Percentiles rank a stretch among this genome's conserved stretches.
Conservation (phyloP, 2,888 invertebrate genomes). For the Platerodrilus igneus region DNA sequence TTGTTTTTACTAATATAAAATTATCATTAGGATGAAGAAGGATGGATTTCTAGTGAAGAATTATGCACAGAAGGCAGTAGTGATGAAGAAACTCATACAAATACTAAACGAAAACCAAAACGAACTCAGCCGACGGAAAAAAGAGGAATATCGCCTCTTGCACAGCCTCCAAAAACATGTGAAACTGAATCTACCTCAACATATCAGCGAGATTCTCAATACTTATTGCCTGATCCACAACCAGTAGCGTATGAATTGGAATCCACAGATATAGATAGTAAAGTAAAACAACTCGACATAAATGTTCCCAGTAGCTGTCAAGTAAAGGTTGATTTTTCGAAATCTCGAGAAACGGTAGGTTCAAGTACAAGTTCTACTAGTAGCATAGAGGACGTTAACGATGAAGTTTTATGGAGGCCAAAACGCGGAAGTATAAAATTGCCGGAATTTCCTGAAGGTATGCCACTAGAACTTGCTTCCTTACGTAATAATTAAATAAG, state of each 20-base stretch:
- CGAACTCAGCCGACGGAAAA: conserved; percentile 12
- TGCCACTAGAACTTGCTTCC: conserved; percentile 16
- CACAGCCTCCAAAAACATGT: conserved; percentile 10
- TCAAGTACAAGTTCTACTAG: not conserved
- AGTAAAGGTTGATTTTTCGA: conserved; percentile 1
- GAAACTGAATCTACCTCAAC: conserved; percentile 13
- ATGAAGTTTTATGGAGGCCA: conserved; percentile 40
- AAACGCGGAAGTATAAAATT: conserved; percentile 46
- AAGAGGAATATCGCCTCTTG: conserved; percentile 19
- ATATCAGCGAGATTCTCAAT: conserved; percentile 14
- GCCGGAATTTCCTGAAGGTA: conserved; percentile 36
- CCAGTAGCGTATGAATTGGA: conserved; percentile 1
- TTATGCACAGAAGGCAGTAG: conserved; percentile 50
- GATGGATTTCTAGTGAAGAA: conserved; percentile 51
- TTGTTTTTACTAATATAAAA: conserved; percentile 11
- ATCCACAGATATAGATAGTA: not conserved
- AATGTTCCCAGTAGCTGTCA: not conserved
- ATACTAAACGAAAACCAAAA: conserved; percentile 17
- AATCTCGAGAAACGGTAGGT: not conserved
- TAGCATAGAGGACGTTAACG: not conserved
- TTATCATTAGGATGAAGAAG: conserved; percentile 45
- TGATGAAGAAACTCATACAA: conserved; percentile 35
- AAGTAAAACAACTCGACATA: conserved; percentile 5
- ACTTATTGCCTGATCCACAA: conserved; percentile 14
- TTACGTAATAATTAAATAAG: conserved; percentile 11